Conservation (phyloP, 2,888 invertebrate genomes). For the Rotaria macrura region DNA sequence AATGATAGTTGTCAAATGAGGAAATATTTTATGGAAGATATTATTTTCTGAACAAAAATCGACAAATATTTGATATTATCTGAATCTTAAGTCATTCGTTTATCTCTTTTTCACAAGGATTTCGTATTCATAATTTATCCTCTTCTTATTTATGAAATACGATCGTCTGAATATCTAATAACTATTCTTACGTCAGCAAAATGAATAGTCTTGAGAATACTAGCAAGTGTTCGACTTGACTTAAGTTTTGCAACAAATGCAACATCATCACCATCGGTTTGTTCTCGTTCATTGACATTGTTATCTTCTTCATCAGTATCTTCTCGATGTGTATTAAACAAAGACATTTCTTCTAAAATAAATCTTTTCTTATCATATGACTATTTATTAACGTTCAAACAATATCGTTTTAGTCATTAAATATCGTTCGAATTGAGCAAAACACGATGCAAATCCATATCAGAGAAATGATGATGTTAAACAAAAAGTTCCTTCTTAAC, state of each 20-base stretch:
- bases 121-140: too few species aligned
- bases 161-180: background rate
- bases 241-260: constrained; percentile 10
- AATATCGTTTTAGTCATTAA: background rate
- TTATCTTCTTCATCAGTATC: background rate
- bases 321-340: background rate
- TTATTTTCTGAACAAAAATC: too few species aligned
- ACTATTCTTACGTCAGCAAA: background rate
- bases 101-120: too few species aligned
- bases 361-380: too few species aligned
- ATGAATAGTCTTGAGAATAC: background rate
- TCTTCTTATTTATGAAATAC: background rate
- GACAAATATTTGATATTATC: too few species aligned
- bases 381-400: background rate
- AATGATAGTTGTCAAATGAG: too few species aligned
- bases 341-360: background rate
- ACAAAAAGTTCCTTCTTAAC: too few species aligned
- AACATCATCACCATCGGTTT: background rate
- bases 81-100: too few species aligned
- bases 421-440: too few species aligned
- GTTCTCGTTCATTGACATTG: background rate
- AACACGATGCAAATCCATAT: too few species aligned
- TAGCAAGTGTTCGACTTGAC: background rate
- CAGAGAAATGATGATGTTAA: too few species aligned
- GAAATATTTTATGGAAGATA: too few species aligned